Conservation (phyloP, 2,113 vertebrate genomes). For the Symphodus melops region DNA sequence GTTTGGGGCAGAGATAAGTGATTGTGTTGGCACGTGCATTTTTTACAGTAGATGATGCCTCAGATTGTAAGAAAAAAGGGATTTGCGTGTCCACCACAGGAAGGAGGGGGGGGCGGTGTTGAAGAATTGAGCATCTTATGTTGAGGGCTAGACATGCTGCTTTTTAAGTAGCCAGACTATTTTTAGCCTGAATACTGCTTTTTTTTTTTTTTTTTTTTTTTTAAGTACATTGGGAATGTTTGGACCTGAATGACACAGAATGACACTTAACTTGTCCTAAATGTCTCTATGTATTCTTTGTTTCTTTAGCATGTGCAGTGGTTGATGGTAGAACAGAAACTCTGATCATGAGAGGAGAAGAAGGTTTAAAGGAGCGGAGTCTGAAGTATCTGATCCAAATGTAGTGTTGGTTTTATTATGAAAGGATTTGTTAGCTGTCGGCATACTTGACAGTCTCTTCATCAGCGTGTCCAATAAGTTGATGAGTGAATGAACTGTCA, state of each 20-base stretch:
- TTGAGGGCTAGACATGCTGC: conserved; percentile 21
- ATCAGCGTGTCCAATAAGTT: conserved; percentile 48
- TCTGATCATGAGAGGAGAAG: conserved; percentile 1
- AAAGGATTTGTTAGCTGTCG: no score
- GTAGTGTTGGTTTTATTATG: no score
- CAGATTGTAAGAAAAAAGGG: conserved; percentile 5
- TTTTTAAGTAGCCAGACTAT: conserved; percentile 24
- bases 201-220: conserved; percentile 14
- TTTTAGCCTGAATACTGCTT: conserved; percentile 14
- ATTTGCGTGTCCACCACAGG: conserved; percentile 18
- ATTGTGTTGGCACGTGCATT: conserved; percentile 10
- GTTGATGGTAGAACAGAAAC: neutral
- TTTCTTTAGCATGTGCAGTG: neutral
- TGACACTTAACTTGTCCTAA: neutral
- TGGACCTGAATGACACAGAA: conserved; percentile 43
- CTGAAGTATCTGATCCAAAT: conserved; percentile 1
- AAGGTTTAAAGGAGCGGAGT: neutral
- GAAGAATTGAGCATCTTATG: neutral
- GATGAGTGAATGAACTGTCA: conserved; percentile 34
- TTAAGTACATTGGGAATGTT: conserved; percentile 10
- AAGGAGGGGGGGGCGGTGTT: conserved; percentile 14
- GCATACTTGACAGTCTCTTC: neutral
- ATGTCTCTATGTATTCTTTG: neutral
- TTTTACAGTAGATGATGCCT: neutral
- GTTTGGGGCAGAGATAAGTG: neutral